phyloP scores from a whole-genome alignment of 2,888 invertebrate genomes.

The Hipparchia sbordonii region DNA sequence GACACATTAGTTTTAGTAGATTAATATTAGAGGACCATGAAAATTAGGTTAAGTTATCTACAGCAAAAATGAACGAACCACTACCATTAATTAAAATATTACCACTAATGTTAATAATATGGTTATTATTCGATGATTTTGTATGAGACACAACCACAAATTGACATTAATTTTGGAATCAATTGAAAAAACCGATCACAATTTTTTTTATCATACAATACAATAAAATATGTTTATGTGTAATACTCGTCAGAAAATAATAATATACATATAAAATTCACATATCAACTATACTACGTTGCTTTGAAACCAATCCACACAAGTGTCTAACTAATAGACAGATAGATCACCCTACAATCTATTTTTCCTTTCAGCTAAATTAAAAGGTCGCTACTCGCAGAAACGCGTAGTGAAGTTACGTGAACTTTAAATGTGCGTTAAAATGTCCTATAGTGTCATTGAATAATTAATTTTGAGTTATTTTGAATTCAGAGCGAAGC shows the following conservation, averaged over 20 bases:
- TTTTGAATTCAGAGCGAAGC: too few species aligned
- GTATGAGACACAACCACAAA: conserved; percentile 36
- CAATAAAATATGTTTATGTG: not conserved
- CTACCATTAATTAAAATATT: conserved; percentile 27
- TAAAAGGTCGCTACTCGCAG: too few species aligned
- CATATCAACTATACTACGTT: conserved; percentile 42
- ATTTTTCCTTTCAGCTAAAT: too few species aligned
- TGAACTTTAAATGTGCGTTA: too few species aligned
- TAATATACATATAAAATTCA: conserved; percentile 43
- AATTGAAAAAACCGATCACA: conserved; percentile 3
- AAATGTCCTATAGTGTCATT: too few species aligned
- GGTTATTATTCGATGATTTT: conserved; percentile 20
- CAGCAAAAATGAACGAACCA: conserved; percentile 24
- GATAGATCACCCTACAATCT: conserved; percentile 54
- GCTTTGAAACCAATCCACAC: conserved; percentile 27
- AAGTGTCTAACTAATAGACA: conserved; percentile 51
- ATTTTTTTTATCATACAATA: not conserved
- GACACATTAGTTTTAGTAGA: conserved; percentile 31
- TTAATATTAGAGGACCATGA: conserved; percentile 6
- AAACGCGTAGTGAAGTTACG: too few species aligned
- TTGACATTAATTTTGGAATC: conserved; percentile 27
- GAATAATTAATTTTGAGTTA: too few species aligned
- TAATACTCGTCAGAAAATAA: conserved; percentile 34
- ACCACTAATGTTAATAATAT: conserved; percentile 11
- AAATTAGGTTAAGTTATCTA: conserved; percentile 7